These are phyloP conservation scores for Sebastolobus altivelis DNA, from an alignment of 2,797 vertebrate species.

Conservation along the genomic window DNA sequence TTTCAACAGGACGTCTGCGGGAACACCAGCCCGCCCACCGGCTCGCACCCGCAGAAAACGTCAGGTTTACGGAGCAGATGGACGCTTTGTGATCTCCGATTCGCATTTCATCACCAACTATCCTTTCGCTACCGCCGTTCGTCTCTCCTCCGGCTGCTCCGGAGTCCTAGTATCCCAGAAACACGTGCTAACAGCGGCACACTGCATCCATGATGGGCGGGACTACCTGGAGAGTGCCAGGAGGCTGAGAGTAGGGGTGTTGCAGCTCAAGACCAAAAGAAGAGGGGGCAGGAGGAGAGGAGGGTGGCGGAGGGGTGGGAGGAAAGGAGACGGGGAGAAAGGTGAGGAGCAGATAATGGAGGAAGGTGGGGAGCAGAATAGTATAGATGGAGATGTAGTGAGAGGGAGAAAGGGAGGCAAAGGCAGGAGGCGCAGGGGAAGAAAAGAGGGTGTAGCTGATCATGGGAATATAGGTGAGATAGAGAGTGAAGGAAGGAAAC, in stretches of 20 bases:
- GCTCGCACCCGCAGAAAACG: slow-evolving; percentile 77
- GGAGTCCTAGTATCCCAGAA: slow-evolving; percentile 90
- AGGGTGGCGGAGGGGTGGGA: slow-evolving; percentile 13
- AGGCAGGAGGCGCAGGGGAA: slow-evolving; percentile 28
- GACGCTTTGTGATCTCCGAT: slow-evolving; percentile 93
- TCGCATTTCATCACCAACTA: slow-evolving; percentile 89
- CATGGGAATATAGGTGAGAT: neutral
- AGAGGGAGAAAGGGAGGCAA: slow-evolving; percentile 26
- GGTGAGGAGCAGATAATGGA: slow-evolving; percentile 26
- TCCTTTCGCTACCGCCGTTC: slow-evolving; percentile 92
- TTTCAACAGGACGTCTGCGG: slow-evolving; percentile 35
- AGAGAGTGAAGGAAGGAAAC: neutral
- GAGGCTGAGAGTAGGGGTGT: slow-evolving; percentile 88
- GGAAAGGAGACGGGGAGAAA: slow-evolving; percentile 16
- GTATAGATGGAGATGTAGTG: slow-evolving; percentile 5
- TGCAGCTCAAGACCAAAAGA: slow-evolving; percentile 85
- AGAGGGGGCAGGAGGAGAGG: slow-evolving; percentile 52
- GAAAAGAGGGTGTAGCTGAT: slow-evolving; percentile 17
- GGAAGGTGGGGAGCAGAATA: slow-evolving; percentile 41
- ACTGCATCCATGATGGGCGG: slow-evolving; percentile 91
- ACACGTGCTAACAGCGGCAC: slow-evolving; percentile 94
- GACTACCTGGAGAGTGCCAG: slow-evolving; percentile 87
- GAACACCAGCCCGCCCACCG: neutral
- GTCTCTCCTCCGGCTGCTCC: slow-evolving; percentile 92
- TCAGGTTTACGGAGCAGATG: slow-evolving; percentile 92